Conservation (phyloP, 1,140 invertebrate species). For the Anoplophora glabripennis region DNA sequence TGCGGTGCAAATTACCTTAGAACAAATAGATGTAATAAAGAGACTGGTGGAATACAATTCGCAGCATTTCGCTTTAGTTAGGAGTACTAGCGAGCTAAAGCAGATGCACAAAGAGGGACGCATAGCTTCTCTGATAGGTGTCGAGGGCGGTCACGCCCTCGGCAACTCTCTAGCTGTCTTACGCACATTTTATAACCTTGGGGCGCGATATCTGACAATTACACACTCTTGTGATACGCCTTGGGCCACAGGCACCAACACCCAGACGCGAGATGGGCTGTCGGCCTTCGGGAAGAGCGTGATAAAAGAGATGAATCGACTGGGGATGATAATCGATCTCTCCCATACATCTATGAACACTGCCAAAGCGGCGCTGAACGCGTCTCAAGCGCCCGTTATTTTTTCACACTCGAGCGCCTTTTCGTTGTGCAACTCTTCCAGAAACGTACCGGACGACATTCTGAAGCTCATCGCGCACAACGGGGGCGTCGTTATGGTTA, state of each 20-base stretch:
- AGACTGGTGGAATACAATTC: constrained; percentile 76
- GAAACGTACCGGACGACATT: constrained; percentile 87
- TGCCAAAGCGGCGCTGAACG: constrained; percentile 78
- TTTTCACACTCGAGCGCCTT: constrained; percentile 89
- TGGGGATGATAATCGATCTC: constrained; percentile 93
- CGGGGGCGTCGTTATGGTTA: constrained; percentile 87
- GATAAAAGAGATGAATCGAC: constrained; percentile 81
- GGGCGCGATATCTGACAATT: constrained; percentile 71
- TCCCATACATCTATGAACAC: constrained; percentile 86
- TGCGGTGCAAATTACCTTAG: constrained; percentile 79
- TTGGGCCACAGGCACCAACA: constrained; percentile 83
- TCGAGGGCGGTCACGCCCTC: constrained; percentile 73
- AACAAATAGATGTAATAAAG: constrained; percentile 87
- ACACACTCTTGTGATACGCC: constrained; percentile 72
- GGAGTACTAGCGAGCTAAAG: constrained; percentile 68
- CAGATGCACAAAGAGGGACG: constrained; percentile 72
- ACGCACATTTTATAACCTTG: constrained; percentile 67
- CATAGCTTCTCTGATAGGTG: constrained; percentile 69
- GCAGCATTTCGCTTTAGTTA: constrained; percentile 67
- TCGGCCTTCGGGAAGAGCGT: constrained; percentile 69
- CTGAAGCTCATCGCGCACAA: constrained; percentile 76
- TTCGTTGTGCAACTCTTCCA: constrained; percentile 78
- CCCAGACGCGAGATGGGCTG: constrained; percentile 57
- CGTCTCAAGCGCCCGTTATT: constrained; percentile 83
- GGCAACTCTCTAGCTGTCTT: constrained; percentile 66